Evolutionary conservation across 2,113 vertebrate species (phyloP).

Genomic region (Prunella himalayana): DNA sequence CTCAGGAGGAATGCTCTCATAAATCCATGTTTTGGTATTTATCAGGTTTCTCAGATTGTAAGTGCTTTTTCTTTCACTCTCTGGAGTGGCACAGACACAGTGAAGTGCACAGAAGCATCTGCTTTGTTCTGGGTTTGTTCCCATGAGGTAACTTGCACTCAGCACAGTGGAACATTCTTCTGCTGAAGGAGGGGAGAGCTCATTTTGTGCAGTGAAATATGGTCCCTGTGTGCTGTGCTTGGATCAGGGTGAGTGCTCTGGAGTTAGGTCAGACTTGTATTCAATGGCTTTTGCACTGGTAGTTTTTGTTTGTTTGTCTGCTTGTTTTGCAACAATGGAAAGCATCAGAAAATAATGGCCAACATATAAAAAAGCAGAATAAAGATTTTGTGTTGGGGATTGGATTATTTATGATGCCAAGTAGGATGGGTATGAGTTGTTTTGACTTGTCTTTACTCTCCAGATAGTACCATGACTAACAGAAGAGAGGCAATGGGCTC

Average conservation of each 20-base stretch:
- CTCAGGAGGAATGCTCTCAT: not conserved
- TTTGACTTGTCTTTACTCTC: not conserved
- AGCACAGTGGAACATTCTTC: constrained; percentile 2
- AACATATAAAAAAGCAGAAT: not conserved
- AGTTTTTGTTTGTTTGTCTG: not conserved
- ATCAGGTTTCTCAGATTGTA: not conserved
- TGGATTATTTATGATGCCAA: not conserved
- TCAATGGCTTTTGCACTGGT: not conserved
- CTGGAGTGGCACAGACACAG: not conserved
- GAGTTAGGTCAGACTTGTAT: not conserved
- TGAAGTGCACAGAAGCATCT: not conserved
- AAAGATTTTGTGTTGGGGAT: not conserved
- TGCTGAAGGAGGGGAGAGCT: not conserved
- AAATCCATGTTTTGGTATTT: not conserved
- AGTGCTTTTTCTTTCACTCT: not conserved
- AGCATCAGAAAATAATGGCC: not conserved
- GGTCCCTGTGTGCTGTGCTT: not conserved
- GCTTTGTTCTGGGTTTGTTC: not conserved
- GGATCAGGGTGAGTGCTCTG: not conserved
- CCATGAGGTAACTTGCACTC: constrained; percentile 20
- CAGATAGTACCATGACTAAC: not conserved
- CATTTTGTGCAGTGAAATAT: constrained; percentile 25
- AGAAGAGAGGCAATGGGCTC: not conserved
- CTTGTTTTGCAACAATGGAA: not conserved
- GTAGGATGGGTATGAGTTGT: not conserved